Percentiles rank a stretch among this genome's conserved stretches.
phyloP scores from a whole-genome alignment of 1,140 invertebrate genomes.

The roundworm (Caenorhabditis elegans) region DNA sequence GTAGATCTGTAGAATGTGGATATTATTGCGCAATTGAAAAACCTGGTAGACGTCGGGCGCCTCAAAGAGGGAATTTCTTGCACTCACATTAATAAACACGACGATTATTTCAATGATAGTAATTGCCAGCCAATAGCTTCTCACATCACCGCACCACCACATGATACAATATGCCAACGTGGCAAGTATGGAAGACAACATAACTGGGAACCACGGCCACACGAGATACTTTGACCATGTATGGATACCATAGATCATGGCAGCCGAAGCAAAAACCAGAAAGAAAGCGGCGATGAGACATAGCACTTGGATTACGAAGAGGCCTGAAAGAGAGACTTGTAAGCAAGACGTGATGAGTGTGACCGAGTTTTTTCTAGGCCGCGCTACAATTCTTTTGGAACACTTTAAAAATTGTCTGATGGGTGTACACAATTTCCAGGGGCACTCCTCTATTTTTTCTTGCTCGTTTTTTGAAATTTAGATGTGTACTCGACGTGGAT shows the following conservation, averaged over 20 bases:
- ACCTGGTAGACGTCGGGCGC: neutral
- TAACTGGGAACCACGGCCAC: conserved; percentile 62
- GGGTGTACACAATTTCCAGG: too few species aligned
- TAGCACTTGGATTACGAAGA: conserved; percentile 64
- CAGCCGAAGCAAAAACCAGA: conserved; percentile 59
- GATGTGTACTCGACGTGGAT: too few species aligned
- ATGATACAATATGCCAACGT: conserved; percentile 62
- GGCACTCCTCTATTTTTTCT: too few species aligned
- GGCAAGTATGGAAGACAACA: conserved; percentile 60
- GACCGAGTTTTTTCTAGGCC: too few species aligned
- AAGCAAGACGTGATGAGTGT: too few species aligned
- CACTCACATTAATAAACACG: conserved; percentile 61
- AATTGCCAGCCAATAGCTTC: conserved; percentile 64
- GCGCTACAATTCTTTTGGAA: too few species aligned
- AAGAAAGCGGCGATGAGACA: conserved; percentile 63
- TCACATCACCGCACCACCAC: conserved; percentile 62
- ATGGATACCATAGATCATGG: conserved; percentile 63
- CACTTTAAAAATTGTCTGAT: too few species aligned
- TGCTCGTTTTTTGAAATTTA: too few species aligned
- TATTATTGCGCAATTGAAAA: neutral
- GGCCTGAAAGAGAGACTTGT: conserved; percentile 54
- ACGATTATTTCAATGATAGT: conserved; percentile 64
- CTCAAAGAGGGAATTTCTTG: too few species aligned
- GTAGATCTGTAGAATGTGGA: conserved; percentile 56
- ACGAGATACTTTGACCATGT: conserved; percentile 61